A percentile compares a stretch with the other conserved stretches of the same genome.
Evolutionary conservation across 2,888 invertebrate species (phyloP).

Genomic region (Syritta pipiens): DNA sequence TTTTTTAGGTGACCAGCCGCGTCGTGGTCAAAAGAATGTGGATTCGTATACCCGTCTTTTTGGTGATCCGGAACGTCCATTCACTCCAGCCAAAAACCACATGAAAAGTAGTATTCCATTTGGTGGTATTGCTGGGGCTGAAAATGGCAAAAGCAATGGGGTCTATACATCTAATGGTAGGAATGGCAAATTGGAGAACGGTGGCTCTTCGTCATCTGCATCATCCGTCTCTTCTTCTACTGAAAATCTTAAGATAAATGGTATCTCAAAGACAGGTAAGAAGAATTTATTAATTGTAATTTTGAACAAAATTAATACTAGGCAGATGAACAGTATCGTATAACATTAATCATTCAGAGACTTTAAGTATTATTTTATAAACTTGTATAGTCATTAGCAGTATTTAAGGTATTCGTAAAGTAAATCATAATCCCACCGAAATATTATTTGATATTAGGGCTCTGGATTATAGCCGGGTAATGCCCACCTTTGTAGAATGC

Average conservation of each 20-base stretch:
- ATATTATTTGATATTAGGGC: too few species aligned
- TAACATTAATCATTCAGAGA: too few species aligned
- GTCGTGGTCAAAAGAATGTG: conserved; percentile 78
- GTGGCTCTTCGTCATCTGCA: conserved; percentile 76
- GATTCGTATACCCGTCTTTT: conserved; percentile 82
- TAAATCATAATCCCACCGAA: too few species aligned
- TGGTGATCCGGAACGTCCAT: conserved; percentile 81
- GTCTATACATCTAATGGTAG: conserved; percentile 70
- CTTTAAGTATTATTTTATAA: too few species aligned
- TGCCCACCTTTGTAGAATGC: too few species aligned
- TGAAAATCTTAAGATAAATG: conserved; percentile 77
- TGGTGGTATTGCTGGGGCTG: conserved; percentile 73
- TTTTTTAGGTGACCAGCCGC: conserved; percentile 76
- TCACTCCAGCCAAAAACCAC: conserved; percentile 81
- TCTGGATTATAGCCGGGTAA: too few species aligned
- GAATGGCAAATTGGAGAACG: conserved; percentile 75
- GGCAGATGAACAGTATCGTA: too few species aligned
- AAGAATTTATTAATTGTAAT: too few species aligned
- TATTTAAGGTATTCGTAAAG: too few species aligned
- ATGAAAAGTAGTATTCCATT: conserved; percentile 82
- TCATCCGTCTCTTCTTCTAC: conserved; percentile 78
- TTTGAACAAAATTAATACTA: too few species aligned
- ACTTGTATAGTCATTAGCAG: too few species aligned
- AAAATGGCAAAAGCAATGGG: conserved; percentile 75
- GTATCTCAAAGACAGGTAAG: conserved; percentile 76